Evolutionary conservation across 2,888 invertebrate genomes (phyloP).

Genomic region (Aspidiotus rigidus): DNA sequence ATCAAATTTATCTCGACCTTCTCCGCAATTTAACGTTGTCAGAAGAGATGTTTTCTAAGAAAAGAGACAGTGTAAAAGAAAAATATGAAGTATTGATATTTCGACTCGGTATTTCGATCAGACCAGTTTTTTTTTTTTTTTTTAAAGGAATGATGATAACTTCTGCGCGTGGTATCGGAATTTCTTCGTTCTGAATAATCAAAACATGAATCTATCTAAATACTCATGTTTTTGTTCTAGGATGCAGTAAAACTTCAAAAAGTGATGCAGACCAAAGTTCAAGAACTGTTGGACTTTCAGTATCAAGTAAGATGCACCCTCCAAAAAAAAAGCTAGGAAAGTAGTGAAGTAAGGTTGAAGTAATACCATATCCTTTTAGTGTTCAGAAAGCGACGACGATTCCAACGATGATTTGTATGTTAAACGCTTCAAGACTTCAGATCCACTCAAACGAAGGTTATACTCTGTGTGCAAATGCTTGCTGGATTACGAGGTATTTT

Average conservation of each 20-base stretch:
- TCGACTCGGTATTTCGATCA: too few species aligned
- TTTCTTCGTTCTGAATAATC: too few species aligned
- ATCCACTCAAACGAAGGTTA: slow-evolving; percentile 66
- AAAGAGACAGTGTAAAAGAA: too few species aligned
- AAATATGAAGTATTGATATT: too few species aligned
- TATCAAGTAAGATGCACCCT: slow-evolving; percentile 42
- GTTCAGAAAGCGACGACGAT: slow-evolving; percentile 48
- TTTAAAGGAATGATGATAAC: too few species aligned
- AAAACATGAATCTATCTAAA: slow-evolving; percentile 35
- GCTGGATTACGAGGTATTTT: slow-evolving; percentile 54
- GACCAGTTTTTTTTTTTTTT: too few species aligned
- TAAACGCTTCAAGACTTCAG: slow-evolving; percentile 36
- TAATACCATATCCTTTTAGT: slow-evolving; percentile 40
- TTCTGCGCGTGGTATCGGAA: too few species aligned
- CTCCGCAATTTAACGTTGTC: too few species aligned
- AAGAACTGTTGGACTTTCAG: slow-evolving; percentile 60
- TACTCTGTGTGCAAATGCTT: slow-evolving; percentile 68
- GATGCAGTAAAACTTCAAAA: slow-evolving; percentile 76
- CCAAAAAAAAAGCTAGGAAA: too few species aligned
- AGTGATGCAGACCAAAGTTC: slow-evolving; percentile 70
- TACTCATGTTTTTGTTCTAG: slow-evolving; percentile 43
- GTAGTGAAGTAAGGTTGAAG: too few species aligned
- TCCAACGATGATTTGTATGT: slow-evolving; percentile 41
- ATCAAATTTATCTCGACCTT: too few species aligned
- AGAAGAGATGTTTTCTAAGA: too few species aligned